Base-by-base conservation (phyloP, 2,888 invertebrate species). In the Drosophila rellima region DNA sequence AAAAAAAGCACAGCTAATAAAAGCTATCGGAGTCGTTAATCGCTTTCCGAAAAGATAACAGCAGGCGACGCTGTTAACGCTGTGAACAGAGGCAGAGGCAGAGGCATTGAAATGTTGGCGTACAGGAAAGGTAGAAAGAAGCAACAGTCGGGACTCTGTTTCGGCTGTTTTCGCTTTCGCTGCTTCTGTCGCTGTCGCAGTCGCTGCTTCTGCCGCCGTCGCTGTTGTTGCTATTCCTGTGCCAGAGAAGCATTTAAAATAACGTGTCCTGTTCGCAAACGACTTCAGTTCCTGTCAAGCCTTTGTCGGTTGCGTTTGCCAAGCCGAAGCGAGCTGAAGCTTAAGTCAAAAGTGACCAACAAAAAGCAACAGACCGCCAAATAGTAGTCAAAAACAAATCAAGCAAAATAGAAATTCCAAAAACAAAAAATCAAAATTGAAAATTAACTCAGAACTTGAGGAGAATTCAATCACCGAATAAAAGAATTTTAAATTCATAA, bases 221-320 rank as follows among this genome's bases (percentile, higher is more conserved):
- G 18, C 1, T 23, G 48, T 42, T 23, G 75, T 33, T 15, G 42
- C 18, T 47, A 37, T 52, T 35, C 35, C 39, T 78, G 77, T 71
- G 18, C 70, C 74, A n/a, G 78, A 54, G 51, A 37, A 33, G 26
- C 55, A 67, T 67, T 82, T 80, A 82, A 87, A 83, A 75, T 59
- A 70, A 64, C 70, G 70, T 70, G 75, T 82, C 83, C 86, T 72
- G 62, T 70, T 57, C 65, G 59, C 55, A 45, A 23, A 26, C 45
- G 66, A 66, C 70, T 78, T 85, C 71, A 85, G 84, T 85, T 85
- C 89, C 84, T 88, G 84, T 81, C 87, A 74, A 88, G 87, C 69
- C 80, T 74, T 82, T 69, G 83, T 88, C 75, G 80, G 86, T 88
- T 63, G 60, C 82, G 80, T 72, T 82, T 75, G 75, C 78, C 72